phyloP scores from a whole-genome alignment of 1,140 invertebrate species.

The Atta texana region DNA sequence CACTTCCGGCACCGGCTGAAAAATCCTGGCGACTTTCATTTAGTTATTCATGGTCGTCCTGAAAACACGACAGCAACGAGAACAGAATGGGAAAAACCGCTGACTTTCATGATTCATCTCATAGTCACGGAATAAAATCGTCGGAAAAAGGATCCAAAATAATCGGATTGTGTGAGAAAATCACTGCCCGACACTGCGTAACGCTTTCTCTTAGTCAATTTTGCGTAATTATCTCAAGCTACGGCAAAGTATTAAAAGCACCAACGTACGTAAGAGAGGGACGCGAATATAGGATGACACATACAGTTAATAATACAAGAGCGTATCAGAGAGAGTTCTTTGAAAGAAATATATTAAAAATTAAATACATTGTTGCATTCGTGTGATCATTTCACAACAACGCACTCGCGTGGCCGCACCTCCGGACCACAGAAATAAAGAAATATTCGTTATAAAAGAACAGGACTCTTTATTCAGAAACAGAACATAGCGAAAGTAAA shows the following conservation, averaged over 20 bases:
- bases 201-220: constrained; percentile 69
- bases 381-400: no score
- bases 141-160: background rate
- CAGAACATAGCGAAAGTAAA: no score
- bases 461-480: no score
- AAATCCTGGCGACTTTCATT: constrained; percentile 86
- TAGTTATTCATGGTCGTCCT: constrained; percentile 87
- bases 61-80: constrained; percentile 75
- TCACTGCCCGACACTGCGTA: constrained; percentile 51
- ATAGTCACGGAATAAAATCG: constrained; percentile 83
- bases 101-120: constrained; percentile 86
- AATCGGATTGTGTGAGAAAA: constrained; percentile 29
- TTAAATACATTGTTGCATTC: no score
- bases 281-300: background rate
- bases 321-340: no score
- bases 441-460: no score
- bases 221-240: constrained; percentile 43
- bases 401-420: no score
- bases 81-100: constrained; percentile 86
- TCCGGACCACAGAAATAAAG: no score
- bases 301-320: background rate
- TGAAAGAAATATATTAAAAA: no score
- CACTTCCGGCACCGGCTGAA: constrained; percentile 88
- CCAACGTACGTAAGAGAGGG: constrained; percentile 26
- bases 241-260: constrained; percentile 66